Evolutionary conservation across 2,888 invertebrate species (phyloP).

Genomic region (Aromia moschata): DNA sequence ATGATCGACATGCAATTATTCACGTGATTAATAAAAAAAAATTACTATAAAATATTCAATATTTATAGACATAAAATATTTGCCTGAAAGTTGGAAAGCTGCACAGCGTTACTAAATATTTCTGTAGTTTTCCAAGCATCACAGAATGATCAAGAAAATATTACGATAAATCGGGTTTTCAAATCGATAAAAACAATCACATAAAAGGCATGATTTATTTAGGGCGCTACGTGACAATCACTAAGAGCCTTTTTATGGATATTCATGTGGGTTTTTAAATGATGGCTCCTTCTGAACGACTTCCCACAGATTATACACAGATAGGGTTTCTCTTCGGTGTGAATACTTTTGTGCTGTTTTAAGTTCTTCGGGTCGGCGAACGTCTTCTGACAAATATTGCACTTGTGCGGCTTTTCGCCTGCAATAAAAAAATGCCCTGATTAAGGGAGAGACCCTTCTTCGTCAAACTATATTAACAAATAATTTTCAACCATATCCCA

Average conservation of each 20-base stretch:
- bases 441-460: background rate
- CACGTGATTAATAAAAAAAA: no score
- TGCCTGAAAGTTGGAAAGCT: no score
- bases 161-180: no score
- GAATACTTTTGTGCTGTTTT: conserved; percentile 49
- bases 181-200: no score
- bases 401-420: conserved; percentile 53
- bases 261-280: conserved; percentile 50
- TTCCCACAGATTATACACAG: conserved; percentile 51
- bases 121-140: no score
- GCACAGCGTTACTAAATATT: no score
- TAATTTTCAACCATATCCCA: background rate
- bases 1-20: no score
- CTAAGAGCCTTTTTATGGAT: conserved; percentile 43
- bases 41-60: no score
- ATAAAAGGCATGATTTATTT: no score
- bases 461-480: background rate
- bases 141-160: no score
- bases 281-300: conserved; percentile 49
- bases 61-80: no score
- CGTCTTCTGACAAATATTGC: conserved; percentile 46
- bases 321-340: conserved; percentile 47
- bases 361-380: conserved; percentile 54
- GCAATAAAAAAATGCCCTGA: background rate
- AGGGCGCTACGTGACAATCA: no score